Evolutionary conservation across 2,113 vertebrate species (phyloP).

Genomic region (Otus sunia): DNA sequence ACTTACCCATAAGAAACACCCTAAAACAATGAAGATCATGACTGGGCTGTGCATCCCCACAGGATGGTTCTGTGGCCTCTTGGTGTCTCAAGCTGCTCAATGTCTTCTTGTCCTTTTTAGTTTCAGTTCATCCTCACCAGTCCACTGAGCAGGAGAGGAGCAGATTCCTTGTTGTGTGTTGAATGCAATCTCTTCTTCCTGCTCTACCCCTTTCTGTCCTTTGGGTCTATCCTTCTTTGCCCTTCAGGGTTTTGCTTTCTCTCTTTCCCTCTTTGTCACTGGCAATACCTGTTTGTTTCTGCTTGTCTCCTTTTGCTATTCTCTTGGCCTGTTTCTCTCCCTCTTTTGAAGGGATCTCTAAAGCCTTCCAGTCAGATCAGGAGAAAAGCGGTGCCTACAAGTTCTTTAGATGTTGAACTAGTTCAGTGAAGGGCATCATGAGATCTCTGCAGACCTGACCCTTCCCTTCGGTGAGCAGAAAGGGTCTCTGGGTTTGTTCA

Average conservation of each 20-base stretch:
- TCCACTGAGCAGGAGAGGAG: neutral
- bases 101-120: neutral
- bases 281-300: neutral
- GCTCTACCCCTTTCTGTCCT: neutral
- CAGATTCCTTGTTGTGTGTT: neutral
- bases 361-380: conserved; percentile 23
- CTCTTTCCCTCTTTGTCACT: neutral
- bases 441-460: conserved; percentile 6
- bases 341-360: neutral
- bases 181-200: neutral
- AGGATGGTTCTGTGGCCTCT: neutral
- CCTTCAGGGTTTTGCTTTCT: neutral
- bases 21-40: conserved; percentile 1
- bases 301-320: neutral
- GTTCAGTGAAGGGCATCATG: conserved; percentile 14
- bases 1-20: conserved; percentile 66
- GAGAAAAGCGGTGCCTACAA: neutral
- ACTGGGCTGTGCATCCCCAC: neutral
- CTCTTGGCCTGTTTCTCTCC: neutral
- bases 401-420: conserved; percentile 13
- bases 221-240: neutral
- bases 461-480: neutral
- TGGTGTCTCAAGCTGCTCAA: neutral
- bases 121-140: neutral
- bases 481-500: neutral